A percentile compares a stretch with the other conserved stretches of the same genome.
These are phyloP conservation scores for Sinonovacula constricta DNA, from an alignment of 1,140 invertebrate species.

Conservation along the genomic window DNA sequence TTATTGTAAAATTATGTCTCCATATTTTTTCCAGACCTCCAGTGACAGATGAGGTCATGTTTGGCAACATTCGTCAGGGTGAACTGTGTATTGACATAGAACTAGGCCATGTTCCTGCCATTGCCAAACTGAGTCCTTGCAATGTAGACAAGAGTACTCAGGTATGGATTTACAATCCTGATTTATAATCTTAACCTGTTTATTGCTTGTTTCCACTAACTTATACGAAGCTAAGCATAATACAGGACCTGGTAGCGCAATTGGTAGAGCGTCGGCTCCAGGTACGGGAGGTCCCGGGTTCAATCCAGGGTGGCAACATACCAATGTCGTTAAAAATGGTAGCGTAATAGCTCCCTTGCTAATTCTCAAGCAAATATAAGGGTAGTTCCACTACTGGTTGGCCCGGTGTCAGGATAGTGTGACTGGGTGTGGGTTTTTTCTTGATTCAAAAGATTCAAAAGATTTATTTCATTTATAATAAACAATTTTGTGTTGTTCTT, in stretches of 20 bases:
- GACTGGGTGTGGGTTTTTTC: too few species aligned
- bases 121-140: conserved; percentile 60
- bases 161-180: too few species aligned
- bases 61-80: conserved; percentile 75
- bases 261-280: neutral
- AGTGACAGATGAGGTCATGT: conserved; percentile 74
- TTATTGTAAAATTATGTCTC: too few species aligned
- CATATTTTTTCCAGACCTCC: conserved; percentile 61
- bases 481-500: too few species aligned
- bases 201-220: neutral
- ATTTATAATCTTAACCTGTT: neutral
- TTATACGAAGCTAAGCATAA: too few species aligned
- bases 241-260: neutral
- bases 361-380: too few species aligned
- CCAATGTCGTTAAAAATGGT: neutral
- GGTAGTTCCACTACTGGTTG: too few species aligned
- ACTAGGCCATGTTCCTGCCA: conserved; percentile 56
- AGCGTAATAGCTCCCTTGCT: neutral
- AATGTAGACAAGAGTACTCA: conserved; percentile 52
- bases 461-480: too few species aligned
- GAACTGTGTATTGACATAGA: conserved; percentile 72
- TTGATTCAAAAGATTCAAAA: too few species aligned
- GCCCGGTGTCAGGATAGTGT: too few species aligned
- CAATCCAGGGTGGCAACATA: neutral
- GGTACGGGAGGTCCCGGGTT: neutral